Percentiles rank a stretch among this genome's conserved stretches.
Evolutionary conservation across 2,888 invertebrate genomes (phyloP).

Genomic region (Drosophila longiperda): DNA sequence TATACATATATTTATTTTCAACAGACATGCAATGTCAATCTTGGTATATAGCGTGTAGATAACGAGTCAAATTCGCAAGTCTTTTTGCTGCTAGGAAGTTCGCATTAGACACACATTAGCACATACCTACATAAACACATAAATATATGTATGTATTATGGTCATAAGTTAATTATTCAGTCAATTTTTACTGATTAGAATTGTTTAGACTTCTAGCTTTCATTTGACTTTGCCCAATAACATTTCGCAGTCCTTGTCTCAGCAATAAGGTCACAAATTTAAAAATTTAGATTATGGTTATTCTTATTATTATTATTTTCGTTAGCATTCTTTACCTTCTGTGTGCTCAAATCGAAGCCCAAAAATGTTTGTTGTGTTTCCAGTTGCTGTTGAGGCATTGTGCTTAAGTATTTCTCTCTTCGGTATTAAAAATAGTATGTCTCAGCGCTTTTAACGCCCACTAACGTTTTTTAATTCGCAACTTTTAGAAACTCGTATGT

Average conservation of each 20-base stretch:
- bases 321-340: conserved; percentile 87
- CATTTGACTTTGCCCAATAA: conserved; percentile 50
- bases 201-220: neutral
- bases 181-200: conserved; percentile 33
- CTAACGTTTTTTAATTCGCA: neutral
- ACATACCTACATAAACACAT: neutral
- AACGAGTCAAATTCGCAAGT: neutral
- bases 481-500: conserved; percentile 12
- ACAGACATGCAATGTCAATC: neutral
- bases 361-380: conserved; percentile 87
- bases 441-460: neutral
- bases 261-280: neutral
- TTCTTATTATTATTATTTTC: neutral
- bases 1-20: no score
- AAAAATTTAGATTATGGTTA: neutral
- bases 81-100: neutral
- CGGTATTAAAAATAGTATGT: neutral
- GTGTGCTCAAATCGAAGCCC: conserved; percentile 94
- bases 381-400: conserved; percentile 50
- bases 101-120: neutral
- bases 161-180: conserved; percentile 4
- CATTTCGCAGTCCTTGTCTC: conserved; percentile 13
- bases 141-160: neutral
- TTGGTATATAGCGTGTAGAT: neutral
- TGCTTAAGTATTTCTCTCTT: neutral